Evolutionary conservation across 1,140 invertebrate genomes (phyloP).

Genomic region (Drosophila bifasciata): DNA sequence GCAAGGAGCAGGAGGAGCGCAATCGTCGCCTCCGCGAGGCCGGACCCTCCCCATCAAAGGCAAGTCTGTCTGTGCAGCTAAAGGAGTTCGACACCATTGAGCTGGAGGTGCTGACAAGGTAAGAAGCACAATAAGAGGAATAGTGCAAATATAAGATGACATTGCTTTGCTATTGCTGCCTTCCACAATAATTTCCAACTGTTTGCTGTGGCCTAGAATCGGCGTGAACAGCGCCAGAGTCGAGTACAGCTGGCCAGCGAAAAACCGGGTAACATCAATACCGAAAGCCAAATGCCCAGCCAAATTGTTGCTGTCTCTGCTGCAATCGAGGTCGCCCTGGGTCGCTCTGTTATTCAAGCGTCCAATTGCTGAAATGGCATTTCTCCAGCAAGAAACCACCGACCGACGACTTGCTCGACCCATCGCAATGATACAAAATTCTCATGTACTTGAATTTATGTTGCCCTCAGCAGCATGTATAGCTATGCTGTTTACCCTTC

Average conservation of each 20-base stretch:
- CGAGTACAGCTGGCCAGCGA: conserved; percentile 27
- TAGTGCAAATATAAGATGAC: not conserved
- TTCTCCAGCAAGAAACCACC: conserved; percentile 41
- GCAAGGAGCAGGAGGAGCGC: conserved; percentile 78
- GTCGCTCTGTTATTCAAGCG: conserved; percentile 46
- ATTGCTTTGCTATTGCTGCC: conserved; percentile 39
- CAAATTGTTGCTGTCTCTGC: conserved; percentile 33
- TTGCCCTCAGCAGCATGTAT: conserved; percentile 30
- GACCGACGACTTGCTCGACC: conserved; percentile 29
- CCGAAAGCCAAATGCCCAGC: conserved; percentile 37
- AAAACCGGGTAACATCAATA: conserved; percentile 77
- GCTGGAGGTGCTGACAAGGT: conserved; percentile 90
- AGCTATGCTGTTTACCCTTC: conserved; percentile 70
- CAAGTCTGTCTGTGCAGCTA: conserved; percentile 84
- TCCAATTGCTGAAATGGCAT: conserved; percentile 70
- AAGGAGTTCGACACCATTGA: conserved; percentile 90
- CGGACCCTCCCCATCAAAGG: conserved; percentile 84
- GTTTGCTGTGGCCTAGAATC: conserved; percentile 66
- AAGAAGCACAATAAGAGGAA: conserved; percentile 39
- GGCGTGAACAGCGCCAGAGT: conserved; percentile 63
- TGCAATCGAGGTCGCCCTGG: conserved; percentile 70
- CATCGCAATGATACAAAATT: conserved; percentile 51
- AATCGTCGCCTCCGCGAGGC: conserved; percentile 71
- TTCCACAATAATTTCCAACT: conserved; percentile 59
- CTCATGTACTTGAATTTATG: conserved; percentile 67